These are phyloP conservation scores for Thalpophila matura DNA, from an alignment of 2,888 invertebrate genomes.

Conservation along the genomic window DNA sequence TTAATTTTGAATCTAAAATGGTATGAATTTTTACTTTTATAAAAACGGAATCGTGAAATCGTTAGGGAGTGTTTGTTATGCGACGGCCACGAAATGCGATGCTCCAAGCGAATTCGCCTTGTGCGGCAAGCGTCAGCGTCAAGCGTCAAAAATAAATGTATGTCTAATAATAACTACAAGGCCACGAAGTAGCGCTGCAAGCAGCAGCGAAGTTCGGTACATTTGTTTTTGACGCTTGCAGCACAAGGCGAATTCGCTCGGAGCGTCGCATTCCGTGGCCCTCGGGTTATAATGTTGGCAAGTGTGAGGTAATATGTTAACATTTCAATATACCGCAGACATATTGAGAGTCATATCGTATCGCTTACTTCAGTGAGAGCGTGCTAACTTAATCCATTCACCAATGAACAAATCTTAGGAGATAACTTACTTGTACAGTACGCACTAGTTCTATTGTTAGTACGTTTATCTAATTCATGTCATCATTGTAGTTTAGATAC, in stretches of 20 bases:
- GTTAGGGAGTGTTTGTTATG: background rate
- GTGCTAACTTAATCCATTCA: conserved; percentile 24
- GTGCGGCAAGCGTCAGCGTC: no score
- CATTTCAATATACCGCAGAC: conserved; percentile 71
- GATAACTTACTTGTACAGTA: conserved; percentile 22
- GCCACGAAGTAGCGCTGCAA: no score
- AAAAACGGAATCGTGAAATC: conserved; percentile 19
- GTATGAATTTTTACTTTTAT: conserved; percentile 55
- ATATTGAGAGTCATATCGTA: conserved; percentile 83
- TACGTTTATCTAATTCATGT: conserved; percentile 34
- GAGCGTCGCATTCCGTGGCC: no score
- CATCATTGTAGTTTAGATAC: conserved; percentile 39
- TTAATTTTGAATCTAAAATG: conserved; percentile 26
- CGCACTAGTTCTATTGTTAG: conserved; percentile 50
- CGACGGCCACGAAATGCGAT: no score
- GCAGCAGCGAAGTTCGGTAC: no score
- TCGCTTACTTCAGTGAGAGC: conserved; percentile 44
- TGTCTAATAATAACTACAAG: no score
- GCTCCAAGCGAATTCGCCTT: no score
- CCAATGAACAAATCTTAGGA: conserved; percentile 56
- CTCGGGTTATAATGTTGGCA: conserved; percentile 6
- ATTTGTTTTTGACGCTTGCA: no score
- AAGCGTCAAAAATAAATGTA: no score
- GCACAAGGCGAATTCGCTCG: no score
- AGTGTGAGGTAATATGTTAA: conserved; percentile 23